Evolutionary conservation across 2,113 vertebrate genomes (phyloP).

Genomic region (Gambusia holbrooki): DNA sequence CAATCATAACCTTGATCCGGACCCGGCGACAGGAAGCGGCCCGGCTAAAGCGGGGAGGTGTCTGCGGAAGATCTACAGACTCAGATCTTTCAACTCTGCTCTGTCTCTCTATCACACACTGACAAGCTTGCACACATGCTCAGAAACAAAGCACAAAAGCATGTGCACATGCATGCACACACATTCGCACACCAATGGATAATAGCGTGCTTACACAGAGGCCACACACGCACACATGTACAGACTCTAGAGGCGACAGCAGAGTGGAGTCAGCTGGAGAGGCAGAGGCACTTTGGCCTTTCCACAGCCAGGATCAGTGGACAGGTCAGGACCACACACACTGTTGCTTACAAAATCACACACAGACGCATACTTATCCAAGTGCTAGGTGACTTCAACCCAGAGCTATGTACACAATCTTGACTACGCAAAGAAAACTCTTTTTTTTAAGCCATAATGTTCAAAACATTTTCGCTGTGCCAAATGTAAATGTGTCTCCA

Average conservation of each 20-base stretch:
- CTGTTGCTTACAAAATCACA: conserved; percentile 18
- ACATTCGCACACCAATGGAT: conserved; percentile 19
- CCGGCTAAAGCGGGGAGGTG: conserved; percentile 39
- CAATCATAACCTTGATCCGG: conserved; percentile 53
- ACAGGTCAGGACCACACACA: conserved; percentile 80
- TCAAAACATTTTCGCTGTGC: background rate
- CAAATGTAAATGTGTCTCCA: background rate
- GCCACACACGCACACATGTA: conserved; percentile 30
- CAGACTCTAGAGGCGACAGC: conserved; percentile 62
- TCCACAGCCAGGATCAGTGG: conserved; percentile 73
- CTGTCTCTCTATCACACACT: conserved; percentile 40
- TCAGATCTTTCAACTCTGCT: conserved; percentile 65
- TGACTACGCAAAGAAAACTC: background rate
- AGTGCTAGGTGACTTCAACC: conserved; percentile 33
- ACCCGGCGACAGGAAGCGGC: conserved; percentile 70
- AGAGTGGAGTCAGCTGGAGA: conserved; percentile 78
- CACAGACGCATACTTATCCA: conserved; percentile 32
- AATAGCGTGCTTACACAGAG: conserved; percentile 5
- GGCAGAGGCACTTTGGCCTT: conserved; percentile 74
- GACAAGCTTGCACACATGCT: conserved; percentile 45
- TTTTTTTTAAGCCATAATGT: background rate
- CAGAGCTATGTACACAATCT: conserved; percentile 30
- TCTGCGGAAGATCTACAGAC: conserved; percentile 64
- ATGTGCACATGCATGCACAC: conserved; percentile 33
- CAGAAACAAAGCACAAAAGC: conserved; percentile 35